A percentile compares a stretch with the other conserved stretches of the same genome.
phyloP scores from a whole-genome alignment of 1,140 invertebrate species.

The Vanessa atalanta region DNA sequence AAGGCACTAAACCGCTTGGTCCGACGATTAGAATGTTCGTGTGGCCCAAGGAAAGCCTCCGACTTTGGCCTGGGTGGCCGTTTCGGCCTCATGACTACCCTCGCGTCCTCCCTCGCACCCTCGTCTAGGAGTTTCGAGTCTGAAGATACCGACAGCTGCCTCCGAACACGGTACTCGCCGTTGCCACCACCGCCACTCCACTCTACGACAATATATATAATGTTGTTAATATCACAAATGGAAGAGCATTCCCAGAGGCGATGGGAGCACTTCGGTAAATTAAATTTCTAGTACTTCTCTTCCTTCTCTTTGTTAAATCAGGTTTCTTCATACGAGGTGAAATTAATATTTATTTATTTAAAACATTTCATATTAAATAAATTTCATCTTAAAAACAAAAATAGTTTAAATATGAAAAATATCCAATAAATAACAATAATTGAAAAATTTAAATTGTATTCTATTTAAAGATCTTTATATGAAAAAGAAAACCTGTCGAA shows the following conservation, averaged over 20 bases:
- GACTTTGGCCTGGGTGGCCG: constrained; percentile 94
- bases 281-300: constrained; percentile 13
- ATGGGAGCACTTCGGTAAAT: constrained; percentile 23
- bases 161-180: constrained; percentile 89
- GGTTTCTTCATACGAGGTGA: background rate
- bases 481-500: too few species aligned
- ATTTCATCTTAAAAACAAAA: too few species aligned
- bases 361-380: background rate
- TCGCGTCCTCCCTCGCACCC: constrained; percentile 90
- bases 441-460: background rate
- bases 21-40: constrained; percentile 83
- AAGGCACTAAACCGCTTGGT: constrained; percentile 95
- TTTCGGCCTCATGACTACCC: constrained; percentile 92
- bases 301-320: background rate
- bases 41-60: constrained; percentile 90
- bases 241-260: constrained; percentile 21
- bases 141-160: constrained; percentile 93
- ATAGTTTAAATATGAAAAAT: too few species aligned
- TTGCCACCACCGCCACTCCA: constrained; percentile 90
- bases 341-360: background rate
- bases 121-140: constrained; percentile 95
- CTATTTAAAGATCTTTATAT: too few species aligned
- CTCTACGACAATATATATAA: constrained; percentile 51
- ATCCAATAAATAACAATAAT: background rate
- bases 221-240: constrained; percentile 19